Conservation (phyloP, 2,113 vertebrate genomes). For the Aegotheles bennettii region DNA sequence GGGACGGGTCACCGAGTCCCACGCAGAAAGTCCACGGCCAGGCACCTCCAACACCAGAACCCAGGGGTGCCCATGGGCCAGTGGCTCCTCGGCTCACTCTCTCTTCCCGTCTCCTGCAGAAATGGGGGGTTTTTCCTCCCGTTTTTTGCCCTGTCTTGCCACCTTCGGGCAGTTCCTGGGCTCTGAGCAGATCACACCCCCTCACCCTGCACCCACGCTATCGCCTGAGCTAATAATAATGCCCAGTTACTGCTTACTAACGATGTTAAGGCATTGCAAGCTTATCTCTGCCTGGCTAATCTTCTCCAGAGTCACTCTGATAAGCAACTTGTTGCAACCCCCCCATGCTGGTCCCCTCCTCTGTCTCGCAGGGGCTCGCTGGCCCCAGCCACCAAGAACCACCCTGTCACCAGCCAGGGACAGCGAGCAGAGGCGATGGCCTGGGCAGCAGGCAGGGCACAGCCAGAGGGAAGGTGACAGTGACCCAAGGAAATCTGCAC, state of each 20-base stretch:
- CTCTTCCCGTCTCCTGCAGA: not conserved
- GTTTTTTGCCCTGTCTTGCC: not conserved
- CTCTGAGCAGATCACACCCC: not conserved
- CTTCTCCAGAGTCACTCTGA: constrained; percentile 47
- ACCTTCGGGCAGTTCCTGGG: not conserved
- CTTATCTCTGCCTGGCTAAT: constrained; percentile 65
- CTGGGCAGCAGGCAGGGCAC: not conserved
- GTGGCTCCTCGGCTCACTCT: rapidly evolving
- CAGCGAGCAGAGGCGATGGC: not conserved
- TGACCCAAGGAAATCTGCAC: not conserved
- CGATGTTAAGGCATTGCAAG: not conserved
- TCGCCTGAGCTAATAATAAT: constrained; percentile 63
- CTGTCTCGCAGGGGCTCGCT: not conserved
- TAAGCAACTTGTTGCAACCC: constrained; percentile 15
- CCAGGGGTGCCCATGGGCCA: rapidly evolving
- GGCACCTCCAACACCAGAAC: not conserved
- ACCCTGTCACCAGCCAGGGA: not conserved
- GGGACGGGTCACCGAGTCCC: not conserved
- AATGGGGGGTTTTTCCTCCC: rapidly evolving
- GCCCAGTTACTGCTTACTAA: constrained; percentile 44
- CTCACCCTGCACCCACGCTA: not conserved
- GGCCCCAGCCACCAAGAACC: not conserved
- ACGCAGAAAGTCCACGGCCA: rapidly evolving
- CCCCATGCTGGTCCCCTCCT: not conserved
- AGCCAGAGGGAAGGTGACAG: not conserved